Base-by-base conservation (phyloP, 2,113 vertebrate species). In the Chamaetylas fuelleborni region DNA sequence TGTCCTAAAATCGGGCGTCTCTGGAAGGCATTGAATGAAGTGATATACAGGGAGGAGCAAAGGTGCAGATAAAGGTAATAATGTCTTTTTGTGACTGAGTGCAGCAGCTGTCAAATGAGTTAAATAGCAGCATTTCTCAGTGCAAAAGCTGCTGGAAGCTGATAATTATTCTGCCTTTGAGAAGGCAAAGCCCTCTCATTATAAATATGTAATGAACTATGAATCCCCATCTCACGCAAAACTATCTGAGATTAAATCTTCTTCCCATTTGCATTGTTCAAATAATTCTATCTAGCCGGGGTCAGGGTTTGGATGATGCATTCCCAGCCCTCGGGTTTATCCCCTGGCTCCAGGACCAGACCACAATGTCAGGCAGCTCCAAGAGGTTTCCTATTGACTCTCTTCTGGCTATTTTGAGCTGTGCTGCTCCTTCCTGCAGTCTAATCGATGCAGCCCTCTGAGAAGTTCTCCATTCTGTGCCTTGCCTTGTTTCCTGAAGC, bases 191-290 rank as follows among this genome's bases (percentile, higher is more conserved):
- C 38, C 61, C 1, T 5, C 42, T 86, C 38, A 5, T 71, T 83
- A n/a, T 56, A 57, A 54, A 64, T 48, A 42, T 11, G 74, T 88
- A 8, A 66, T 48, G 69, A 81, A 22, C 57, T 64, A n/a, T 17
- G 65, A 77, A 58, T 90, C 58, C 61, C 40, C 69, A 19, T 69
- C 56, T 88, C 48, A 28, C 0, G 6, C 43, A 78, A 34, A 89
- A 45, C 48, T 76, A 20, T 72, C 90, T 72, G 34, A 72, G 66
- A 54, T 73, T 23, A 45, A 58, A 70, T 48, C 77, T 71, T 66
- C 56, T 83, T 87, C 45, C 70, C 80, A 7, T 89, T 70, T 48
- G 42, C 85, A 77, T 95, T 91, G 81, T 95, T 91, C 78, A 34
- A 23, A 36, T 82, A 76, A 61, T 95, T 69, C 3, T 47, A 42